phyloP scores from a whole-genome alignment of 37 sponge, comb jelly and placozoan genomes.

The Spongia lamella region DNA sequence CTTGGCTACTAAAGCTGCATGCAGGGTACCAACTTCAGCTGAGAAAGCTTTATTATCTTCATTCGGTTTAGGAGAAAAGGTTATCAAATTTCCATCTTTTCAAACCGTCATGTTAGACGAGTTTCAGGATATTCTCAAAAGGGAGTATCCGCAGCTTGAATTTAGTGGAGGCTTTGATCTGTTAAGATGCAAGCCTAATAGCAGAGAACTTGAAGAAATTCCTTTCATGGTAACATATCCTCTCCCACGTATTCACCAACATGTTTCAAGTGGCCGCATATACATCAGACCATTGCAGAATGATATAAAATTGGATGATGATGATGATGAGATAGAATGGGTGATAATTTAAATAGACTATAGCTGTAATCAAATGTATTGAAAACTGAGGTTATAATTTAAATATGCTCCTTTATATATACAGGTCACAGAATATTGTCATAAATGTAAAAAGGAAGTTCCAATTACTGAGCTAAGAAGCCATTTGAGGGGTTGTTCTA shows the following conservation, averaged over 20 bases:
- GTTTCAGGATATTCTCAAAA: slow-evolving; percentile 31
- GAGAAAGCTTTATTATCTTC: slow-evolving; percentile 31
- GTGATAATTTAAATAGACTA: no score
- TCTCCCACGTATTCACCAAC: slow-evolving; percentile 26
- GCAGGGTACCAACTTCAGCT: slow-evolving; percentile 17
- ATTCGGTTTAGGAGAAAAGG: slow-evolving; percentile 53
- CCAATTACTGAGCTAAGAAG: no score
- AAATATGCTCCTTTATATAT: no score
- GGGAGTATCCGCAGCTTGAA: slow-evolving; percentile 8
- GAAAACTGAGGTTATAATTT: no score
- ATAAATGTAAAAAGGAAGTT: no score
- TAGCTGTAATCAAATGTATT: no score
- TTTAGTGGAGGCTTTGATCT: slow-evolving; percentile 20
- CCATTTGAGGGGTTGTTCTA: no score
- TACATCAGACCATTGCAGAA: slow-evolving; percentile 48
- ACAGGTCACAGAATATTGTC: no score
- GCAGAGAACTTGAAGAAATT: slow-evolving; percentile 24
- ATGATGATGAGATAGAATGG: no score
- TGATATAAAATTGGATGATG: slow-evolving; percentile 32
- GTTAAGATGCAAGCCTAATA: slow-evolving; percentile 12
- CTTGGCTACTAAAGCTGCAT: slow-evolving; percentile 23
- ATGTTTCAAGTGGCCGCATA: slow-evolving; percentile 29
- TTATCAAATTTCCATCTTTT: slow-evolving; percentile 17
- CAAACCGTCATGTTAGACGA: slow-evolving; percentile 8
- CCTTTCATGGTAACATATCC: background rate